Conservation (phyloP, 2,888 invertebrate species). For the Caenorhabditis sp. region DNA sequence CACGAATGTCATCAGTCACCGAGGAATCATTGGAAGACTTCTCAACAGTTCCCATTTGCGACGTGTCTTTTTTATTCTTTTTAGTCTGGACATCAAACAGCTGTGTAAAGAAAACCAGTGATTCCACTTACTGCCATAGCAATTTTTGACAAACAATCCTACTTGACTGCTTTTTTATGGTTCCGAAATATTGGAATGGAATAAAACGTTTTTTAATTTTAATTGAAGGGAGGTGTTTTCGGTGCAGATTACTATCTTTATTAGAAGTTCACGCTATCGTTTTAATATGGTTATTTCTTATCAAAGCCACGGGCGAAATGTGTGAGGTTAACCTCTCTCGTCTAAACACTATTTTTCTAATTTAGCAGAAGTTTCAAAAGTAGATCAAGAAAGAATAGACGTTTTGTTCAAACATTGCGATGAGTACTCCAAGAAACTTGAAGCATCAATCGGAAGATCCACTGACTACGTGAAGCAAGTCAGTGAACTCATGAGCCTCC, state of each 20-base stretch:
- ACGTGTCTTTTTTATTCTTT: slow-evolving; percentile 58
- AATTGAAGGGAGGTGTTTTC: no score
- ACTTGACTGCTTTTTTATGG: no score
- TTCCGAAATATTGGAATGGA: no score
- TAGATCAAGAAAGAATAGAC: slow-evolving; percentile 37
- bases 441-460: background rate
- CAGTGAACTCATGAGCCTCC: slow-evolving; percentile 22
- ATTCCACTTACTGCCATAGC: slow-evolving; percentile 32
- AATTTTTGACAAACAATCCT: slow-evolving; percentile 7
- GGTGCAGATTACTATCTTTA: no score
- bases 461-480: slow-evolving; percentile 12
- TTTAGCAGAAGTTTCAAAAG: slow-evolving; percentile 19
- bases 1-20: slow-evolving; percentile 74
- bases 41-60: slow-evolving; percentile 59
- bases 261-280: no score
- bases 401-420: slow-evolving; percentile 38
- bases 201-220: no score
- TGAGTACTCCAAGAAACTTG: slow-evolving; percentile 26
- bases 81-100: slow-evolving; percentile 18
- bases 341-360: no score
- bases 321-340: no score
- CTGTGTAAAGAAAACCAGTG: background rate
- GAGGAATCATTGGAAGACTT: slow-evolving; percentile 62
- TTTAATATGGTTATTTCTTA: no score
- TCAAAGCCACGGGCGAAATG: slow-evolving; percentile 6